Base-by-base conservation (phyloP, 2,888 invertebrate species). In the Drosophila paracracens region DNA sequence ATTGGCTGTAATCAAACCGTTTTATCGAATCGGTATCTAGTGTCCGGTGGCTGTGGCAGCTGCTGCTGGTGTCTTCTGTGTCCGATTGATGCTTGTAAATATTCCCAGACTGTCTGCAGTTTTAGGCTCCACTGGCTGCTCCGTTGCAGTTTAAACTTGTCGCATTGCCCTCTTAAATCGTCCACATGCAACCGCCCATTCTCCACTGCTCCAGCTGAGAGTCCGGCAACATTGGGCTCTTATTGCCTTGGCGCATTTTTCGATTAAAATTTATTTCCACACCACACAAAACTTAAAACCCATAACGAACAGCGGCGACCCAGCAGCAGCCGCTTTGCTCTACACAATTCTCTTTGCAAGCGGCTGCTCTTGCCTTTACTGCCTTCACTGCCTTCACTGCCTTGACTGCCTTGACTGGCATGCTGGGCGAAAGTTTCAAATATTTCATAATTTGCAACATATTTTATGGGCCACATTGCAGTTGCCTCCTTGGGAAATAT, bases 201-300 rank as follows among this genome's bases (percentile, higher is more conserved):
- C 27, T 18, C 3, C 10, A 18, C 36, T 5, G 54, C 36, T 25
- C 10, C 54, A 36, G 36, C 54, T 36, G 54, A 18, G 13, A 33
- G 33, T 18, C 25, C 54, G 46, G 58, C 27, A 38, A 57, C 63
- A 63, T 67, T 35, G 66, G 58, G 43, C 69, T 66, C 60, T 82
- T 82, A 82, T 76, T 76, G 79, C 67, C 73, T 74, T 87, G 88
- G 88, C 88, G 82, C 84, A 87, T 87, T 86, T 88, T 85, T 87
- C 85, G 85, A 89, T 86, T 89, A 86, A 87, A 86, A 86, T 86
- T 86, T 86, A 86, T 86, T 86, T 89, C 80, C 85, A 52, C 89
- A 86, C 87, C 88, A 89, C 87, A 89, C 89, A 85, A 85, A 87
- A 89, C 84, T 89, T 89, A 85, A 85, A 85, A 82, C 76, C 84